phyloP scores from a whole-genome alignment of 2,888 invertebrate genomes.

The Mallateleia sp. region DNA sequence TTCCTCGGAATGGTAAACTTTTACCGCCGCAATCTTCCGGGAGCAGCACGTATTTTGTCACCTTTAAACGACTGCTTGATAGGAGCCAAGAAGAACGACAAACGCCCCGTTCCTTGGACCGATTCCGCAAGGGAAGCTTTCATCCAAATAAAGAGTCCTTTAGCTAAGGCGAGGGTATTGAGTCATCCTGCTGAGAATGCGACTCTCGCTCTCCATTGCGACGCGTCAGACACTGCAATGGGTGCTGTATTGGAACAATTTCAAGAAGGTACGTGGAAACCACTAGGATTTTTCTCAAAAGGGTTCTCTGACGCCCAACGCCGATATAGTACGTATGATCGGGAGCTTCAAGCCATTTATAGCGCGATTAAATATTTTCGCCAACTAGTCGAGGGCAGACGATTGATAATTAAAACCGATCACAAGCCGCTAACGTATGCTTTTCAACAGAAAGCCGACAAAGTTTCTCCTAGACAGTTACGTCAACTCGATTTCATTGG shows the following conservation, averaged over 20 bases:
- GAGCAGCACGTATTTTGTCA: constrained; percentile 72
- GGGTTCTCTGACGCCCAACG: not conserved
- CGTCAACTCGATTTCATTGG: constrained; percentile 50
- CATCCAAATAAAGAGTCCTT: constrained; percentile 21
- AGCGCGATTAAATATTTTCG: constrained; percentile 61
- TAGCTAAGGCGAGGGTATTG: constrained; percentile 57
- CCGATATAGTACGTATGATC: constrained; percentile 78
- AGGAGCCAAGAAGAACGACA: constrained; percentile 65
- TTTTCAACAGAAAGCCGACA: constrained; percentile 27
- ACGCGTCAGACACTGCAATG: constrained; percentile 12
- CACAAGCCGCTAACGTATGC: constrained; percentile 67
- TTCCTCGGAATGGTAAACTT: constrained; percentile 21
- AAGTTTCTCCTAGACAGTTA: constrained; percentile 44
- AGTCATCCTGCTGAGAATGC: constrained; percentile 38
- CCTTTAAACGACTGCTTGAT: no score
- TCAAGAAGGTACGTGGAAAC: not conserved
- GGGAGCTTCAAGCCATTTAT: no score
- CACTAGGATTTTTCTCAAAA: constrained; percentile 10
- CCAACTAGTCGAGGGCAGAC: constrained; percentile 62
- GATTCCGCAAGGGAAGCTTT: not conserved
- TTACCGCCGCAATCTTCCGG: constrained; percentile 26
- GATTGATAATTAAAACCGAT: constrained; percentile 18
- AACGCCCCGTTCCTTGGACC: constrained; percentile 63
- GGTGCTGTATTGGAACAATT: constrained; percentile 1
- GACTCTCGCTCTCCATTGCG: not conserved